Evolutionary conservation across 92 coral and sea anemone genomes (phyloP), one percentile per base, ranked within the genome.

Genomic region (Actinostola sp.): DNA sequence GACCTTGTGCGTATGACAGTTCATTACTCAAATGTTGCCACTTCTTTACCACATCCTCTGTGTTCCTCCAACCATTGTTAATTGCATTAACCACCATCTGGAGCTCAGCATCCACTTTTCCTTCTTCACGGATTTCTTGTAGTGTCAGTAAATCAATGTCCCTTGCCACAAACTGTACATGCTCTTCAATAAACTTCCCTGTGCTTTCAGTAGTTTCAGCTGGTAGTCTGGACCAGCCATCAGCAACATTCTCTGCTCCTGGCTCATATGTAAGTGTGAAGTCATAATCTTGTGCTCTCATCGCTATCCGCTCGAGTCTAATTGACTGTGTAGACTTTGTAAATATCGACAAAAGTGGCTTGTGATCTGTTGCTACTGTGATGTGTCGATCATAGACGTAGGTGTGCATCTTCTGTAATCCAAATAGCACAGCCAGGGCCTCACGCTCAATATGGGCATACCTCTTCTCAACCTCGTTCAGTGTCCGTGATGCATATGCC

Each of bases 391-490:
- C n/a, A n/a, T n/a, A n/a, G n/a, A n/a, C 75, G 8, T 0, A 2
- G 32, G 52, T 44, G 59, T 78, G 76, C 83, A 57, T 77, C 74
- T 67, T 77, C 56, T 67, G 83, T 30, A 78, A 29, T 42, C 83
- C 83, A 57, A 23, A 78, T 1, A 78, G 62, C 26, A 78, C 83
- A 28, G 75, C 69, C 17, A 77, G 55, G 17, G 70, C 76, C 52
- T 78, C 70, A 10, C 76, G 70, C 70, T 78, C 83, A 30, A 68
- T 78, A 44, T 78, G 76, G 15, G 83, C 67, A 53, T n/a, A n/a
- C n/a, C n/a, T n/a, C n/a, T n/a, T n/a, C n/a, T n/a, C n/a, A n/a
- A n/a, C n/a, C n/a, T n/a, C n/a, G n/a, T n/a, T n/a, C n/a, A n/a
- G n/a, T n/a, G n/a, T n/a, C n/a, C n/a, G n/a, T n/a, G n/a, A n/a